These are phyloP conservation scores for Pseudocheirus occidentalis DNA, from an alignment of 2,797 vertebrate species.

Conservation along the genomic window DNA sequence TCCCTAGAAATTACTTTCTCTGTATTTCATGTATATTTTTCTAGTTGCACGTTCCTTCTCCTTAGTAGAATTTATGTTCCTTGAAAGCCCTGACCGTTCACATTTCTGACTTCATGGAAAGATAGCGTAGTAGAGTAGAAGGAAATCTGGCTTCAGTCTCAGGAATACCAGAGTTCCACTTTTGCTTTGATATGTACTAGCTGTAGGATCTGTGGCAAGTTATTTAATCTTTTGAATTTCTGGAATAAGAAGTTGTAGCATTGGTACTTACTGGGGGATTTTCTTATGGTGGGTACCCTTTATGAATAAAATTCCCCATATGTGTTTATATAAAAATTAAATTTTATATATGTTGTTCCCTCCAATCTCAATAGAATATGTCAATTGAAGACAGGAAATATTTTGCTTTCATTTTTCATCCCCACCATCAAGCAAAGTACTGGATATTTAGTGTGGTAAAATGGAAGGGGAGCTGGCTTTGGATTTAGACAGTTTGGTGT, in stretches of 20 bases:
- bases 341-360: neutral
- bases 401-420: neutral
- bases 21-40: neutral
- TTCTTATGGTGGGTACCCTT: neutral
- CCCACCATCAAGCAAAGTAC: neutral
- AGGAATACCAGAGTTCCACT: neutral
- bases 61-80: neutral
- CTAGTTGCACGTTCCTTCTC: neutral
- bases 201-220: neutral
- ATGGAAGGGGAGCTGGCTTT: neutral
- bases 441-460: neutral
- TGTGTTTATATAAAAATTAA: neutral
- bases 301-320: neutral
- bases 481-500: neutral
- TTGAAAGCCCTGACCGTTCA: neutral
- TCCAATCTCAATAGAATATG: neutral
- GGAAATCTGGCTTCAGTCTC: neutral
- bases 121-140: neutral
- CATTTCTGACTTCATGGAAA: neutral
- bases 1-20: neutral
- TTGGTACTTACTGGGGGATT: neutral
- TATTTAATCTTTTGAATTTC: neutral
- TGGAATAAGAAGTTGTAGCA: neutral
- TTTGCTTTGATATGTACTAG: neutral
- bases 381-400: neutral